Evolutionary conservation across 2,113 vertebrate genomes (phyloP), one percentile per base, ranked within the genome.

Genomic region (Cricetomys ansorgei): DNA sequence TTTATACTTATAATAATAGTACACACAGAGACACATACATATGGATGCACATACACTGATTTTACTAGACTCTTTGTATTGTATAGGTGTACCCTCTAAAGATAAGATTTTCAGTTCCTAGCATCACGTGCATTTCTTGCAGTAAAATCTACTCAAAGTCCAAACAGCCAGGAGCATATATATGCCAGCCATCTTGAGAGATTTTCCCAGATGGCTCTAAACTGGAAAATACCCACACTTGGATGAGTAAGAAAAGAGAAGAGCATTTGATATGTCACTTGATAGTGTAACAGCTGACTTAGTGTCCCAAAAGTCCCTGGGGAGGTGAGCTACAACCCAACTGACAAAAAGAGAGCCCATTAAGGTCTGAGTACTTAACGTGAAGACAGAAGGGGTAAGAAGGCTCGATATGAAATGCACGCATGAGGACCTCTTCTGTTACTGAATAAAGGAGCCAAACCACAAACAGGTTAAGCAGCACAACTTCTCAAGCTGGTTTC

Each of bases 201-300:
- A 93, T 73, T 94, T 96, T 76, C 90, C 65, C 88, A 81, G 64
- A 93, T 76, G 40, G 77, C 92, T 96, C 75, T 93, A 92, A 95
- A 89, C 77, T 94, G 57, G 57, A 70, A 84, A 89, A 83, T 92
- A 89, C 64, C 69, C 94, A 94, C 72, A 77, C 92, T 50, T 95
- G 93, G 62, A 83, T 92, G 53, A 94, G 3, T 77, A 91, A 93
- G 88, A 91, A 81, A 45, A 94, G 55, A 88, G 45, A 13, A 89
- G 50, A 79, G 31, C 59, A 96, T 89, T 2, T 91, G 94, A 93
- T 95, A 84, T 94, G 95, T 94, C 89, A 97, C 72, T 91, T 96
- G 95, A 97, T 95, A 96, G 96, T 91, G 45, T 53, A 79, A 97
- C 97, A 97, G 97, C 96, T 98, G 97, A 97, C 96, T 92, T 1